These are phyloP conservation scores for Acanthosepion lycidas DNA, from an alignment of 2,888 invertebrate genomes.

Conservation along the genomic window DNA sequence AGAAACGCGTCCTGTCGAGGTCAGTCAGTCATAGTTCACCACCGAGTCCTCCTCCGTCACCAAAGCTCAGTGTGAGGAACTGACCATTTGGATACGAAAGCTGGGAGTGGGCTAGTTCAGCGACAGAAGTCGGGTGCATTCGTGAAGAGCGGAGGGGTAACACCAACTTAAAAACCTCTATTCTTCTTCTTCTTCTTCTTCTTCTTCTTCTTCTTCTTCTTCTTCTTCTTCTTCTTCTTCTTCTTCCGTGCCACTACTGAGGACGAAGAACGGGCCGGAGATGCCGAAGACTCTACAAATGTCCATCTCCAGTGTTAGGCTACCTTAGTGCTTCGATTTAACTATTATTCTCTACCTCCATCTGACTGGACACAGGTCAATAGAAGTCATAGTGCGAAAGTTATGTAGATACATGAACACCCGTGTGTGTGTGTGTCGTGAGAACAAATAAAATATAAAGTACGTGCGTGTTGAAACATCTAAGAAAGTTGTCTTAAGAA, in stretches of 20 bases:
- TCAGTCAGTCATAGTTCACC: not conserved
- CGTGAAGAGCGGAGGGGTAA: not conserved
- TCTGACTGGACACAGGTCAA: not conserved
- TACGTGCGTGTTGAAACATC: slow-evolving; percentile 6
- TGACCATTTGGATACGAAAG: not conserved
- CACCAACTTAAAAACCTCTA: not conserved
- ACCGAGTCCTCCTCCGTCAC: not conserved
- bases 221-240: not conserved
- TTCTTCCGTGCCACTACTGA: not conserved
- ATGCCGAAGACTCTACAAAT: not conserved
- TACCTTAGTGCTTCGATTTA: not conserved
- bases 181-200: no score
- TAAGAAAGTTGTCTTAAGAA: slow-evolving; percentile 4
- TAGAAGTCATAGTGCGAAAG: slow-evolving; percentile 33
- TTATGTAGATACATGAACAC: not conserved
- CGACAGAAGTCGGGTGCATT: not conserved
- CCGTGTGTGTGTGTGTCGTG: not conserved
- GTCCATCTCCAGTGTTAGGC: not conserved
- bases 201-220: no score
- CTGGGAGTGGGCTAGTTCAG: not conserved
- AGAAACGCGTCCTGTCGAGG: not conserved
- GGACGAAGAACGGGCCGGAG: not conserved
- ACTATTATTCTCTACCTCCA: not conserved
- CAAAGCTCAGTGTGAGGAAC: not conserved
- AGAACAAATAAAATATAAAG: not conserved